Evolutionary conservation across 2,797 vertebrate genomes (phyloP), one percentile per base, ranked within the genome.

Genomic region (Xenentodon cancila): DNA sequence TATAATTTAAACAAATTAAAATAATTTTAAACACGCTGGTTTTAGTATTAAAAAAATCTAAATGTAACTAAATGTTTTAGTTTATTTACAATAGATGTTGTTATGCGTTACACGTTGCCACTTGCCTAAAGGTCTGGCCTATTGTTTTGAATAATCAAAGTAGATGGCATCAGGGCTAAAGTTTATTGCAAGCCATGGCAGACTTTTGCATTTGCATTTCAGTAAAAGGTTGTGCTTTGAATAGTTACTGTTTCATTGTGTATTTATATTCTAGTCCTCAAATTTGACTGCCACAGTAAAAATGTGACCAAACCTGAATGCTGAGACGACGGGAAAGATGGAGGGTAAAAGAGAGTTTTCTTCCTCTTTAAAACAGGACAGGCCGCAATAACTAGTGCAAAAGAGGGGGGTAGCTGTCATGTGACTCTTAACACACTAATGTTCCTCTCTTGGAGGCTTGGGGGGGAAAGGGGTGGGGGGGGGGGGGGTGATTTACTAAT

Each of bases 91-190:
- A 63, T 53, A 65, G 59, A 58, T 42, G 18, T 56, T 67, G 45
- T 71, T 68, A 64, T 64, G 50, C 50, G 62, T 25, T 27, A 32
- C 67, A 50, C 71, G 53, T 76, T 59, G 70, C 21, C 58, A 48
- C 57, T 64, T 54, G 9, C 53, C 53, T 64, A 64, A 54, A 57
- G 53, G 43, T 42, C 27, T 46, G 27, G 9, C 55, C 51, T 70
- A 50, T 21, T 60, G 79, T 81, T 93, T 93, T 93, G 90, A 89
- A 91, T 91, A 92, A 82, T 85, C 84, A 89, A 92, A 93, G 62
- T 79, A 65, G 64, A 61, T 69, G 56, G 56, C 32, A 60, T 25
- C 42, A 66, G 61, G 20, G 42, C 20, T 78, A 79, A 9, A 68
- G 68, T 57, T 66, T 55, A 45, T 63, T 62, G 73, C 69, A 68